Evolutionary conservation across 1,140 invertebrate genomes (phyloP).

Genomic region (Ips typographus): DNA sequence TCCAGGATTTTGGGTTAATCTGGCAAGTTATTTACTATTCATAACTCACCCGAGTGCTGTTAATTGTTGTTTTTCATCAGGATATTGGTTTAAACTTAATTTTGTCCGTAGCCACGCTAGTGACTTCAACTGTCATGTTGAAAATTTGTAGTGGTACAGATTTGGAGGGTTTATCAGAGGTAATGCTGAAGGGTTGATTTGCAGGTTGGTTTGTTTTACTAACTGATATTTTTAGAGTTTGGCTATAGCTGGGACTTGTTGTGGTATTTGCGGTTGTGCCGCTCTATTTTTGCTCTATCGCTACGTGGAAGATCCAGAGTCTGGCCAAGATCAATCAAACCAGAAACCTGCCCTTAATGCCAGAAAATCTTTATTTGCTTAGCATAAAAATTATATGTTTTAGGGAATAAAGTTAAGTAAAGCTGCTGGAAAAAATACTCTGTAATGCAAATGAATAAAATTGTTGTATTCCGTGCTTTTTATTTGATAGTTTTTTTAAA

Average conservation of each 20-base stretch:
- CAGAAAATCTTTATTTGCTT: constrained; percentile 32
- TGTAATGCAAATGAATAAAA: too few relatives aligned
- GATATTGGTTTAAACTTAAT: constrained; percentile 30
- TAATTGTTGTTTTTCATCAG: constrained; percentile 28
- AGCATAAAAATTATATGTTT: neutral
- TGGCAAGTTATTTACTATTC: constrained; percentile 16
- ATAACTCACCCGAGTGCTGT: neutral
- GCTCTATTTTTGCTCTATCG: constrained; percentile 38
- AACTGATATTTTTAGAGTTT: neutral
- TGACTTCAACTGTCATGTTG: constrained; percentile 22
- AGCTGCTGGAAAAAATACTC: neutral
- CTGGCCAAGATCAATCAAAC: neutral
- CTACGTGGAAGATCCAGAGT: constrained; percentile 25
- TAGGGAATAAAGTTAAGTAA: neutral
- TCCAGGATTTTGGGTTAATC: constrained; percentile 35
- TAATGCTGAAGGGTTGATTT: neutral
- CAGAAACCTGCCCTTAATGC: neutral
- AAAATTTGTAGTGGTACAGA: constrained; percentile 11
- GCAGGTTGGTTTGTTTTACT: constrained; percentile 3
- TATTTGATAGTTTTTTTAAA: too few relatives aligned
- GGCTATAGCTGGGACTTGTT: constrained; percentile 22
- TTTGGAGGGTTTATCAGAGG: too few relatives aligned
- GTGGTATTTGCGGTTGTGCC: constrained; percentile 29
- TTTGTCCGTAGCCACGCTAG: constrained; percentile 22
- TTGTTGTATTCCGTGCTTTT: too few relatives aligned